These are phyloP conservation scores for Volucella inanis DNA, from an alignment of 2,888 invertebrate species.

Conservation along the genomic window DNA sequence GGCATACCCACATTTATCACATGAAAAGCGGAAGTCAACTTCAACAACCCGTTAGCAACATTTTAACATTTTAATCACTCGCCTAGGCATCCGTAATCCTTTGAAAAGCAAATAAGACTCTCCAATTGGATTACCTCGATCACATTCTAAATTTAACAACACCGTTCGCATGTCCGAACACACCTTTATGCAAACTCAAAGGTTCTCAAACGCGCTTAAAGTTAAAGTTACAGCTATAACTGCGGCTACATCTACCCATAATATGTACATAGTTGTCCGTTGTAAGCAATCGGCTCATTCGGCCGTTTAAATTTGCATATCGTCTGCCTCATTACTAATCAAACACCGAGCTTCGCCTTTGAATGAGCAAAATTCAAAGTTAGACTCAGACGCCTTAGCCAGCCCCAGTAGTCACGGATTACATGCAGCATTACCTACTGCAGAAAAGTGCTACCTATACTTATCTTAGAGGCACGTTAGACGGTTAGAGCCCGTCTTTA, in stretches of 20 bases:
- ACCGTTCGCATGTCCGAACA: constrained; percentile 25
- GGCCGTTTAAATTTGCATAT: constrained; percentile 62
- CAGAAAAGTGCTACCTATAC: constrained; percentile 7
- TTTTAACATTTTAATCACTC: neutral
- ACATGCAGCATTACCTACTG: constrained; percentile 3
- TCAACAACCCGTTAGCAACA: constrained; percentile 3
- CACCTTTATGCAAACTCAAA: constrained; percentile 55
- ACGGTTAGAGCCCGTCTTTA: constrained; percentile 13
- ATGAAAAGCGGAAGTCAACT: constrained; percentile 7
- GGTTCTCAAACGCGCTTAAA: neutral
- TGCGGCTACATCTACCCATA: neutral
- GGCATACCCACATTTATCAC: neutral
- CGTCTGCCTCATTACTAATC: constrained; percentile 68
- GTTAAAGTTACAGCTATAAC: too few species aligned
- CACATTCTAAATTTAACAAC: constrained; percentile 68
- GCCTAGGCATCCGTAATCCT: neutral
- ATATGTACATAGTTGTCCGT: constrained; percentile 27
- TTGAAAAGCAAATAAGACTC: constrained; percentile 40
- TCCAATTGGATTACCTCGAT: constrained; percentile 58
- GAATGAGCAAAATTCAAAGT: constrained; percentile 70
- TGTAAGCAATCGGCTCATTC: constrained; percentile 49
- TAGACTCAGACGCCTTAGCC: constrained; percentile 70
- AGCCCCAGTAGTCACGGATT: constrained; percentile 52
- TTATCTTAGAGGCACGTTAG: constrained; percentile 20
- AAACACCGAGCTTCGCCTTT: constrained; percentile 48